These are phyloP conservation scores for Crocuta crocuta DNA, from an alignment of 2,113 vertebrate genomes.

Conservation along the genomic window DNA sequence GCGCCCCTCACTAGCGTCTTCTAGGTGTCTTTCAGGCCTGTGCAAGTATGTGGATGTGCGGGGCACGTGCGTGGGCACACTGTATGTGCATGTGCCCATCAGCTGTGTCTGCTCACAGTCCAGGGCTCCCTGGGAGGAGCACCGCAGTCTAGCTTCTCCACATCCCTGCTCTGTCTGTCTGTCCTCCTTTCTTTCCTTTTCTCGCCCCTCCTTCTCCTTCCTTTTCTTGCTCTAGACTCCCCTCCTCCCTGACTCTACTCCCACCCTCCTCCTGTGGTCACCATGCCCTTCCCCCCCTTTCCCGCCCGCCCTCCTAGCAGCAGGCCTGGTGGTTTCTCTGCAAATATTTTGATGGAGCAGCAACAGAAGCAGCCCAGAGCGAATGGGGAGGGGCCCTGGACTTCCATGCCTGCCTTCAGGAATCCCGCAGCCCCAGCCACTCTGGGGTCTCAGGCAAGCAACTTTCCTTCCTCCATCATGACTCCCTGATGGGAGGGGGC, in stretches of 20 bases:
- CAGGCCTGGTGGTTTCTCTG: not conserved
- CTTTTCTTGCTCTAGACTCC: not conserved
- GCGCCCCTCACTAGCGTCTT: not conserved
- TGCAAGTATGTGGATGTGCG: accelerated
- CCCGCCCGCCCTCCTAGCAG: not conserved
- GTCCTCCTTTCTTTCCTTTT: not conserved
- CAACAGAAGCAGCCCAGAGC: not conserved
- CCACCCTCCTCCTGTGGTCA: not conserved
- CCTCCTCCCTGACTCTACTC: not conserved
- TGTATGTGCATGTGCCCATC: not conserved
- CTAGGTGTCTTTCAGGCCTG: not conserved
- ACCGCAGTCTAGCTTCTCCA: not conserved
- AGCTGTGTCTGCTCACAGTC: not conserved
- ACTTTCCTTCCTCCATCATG: not conserved
- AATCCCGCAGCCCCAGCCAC: not conserved
- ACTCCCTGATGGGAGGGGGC: too few species aligned
- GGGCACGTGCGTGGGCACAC: not conserved
- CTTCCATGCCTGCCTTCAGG: not conserved
- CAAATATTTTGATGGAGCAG: not conserved
- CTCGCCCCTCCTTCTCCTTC: not conserved
- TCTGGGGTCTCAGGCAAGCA: not conserved
- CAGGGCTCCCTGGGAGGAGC: not conserved
- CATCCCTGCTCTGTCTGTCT: not conserved
- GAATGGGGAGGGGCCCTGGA: not conserved
- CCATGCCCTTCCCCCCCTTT: not conserved